Conservation (phyloP, 1,140 invertebrate genomes). For the Hypsibius dujardini region DNA sequence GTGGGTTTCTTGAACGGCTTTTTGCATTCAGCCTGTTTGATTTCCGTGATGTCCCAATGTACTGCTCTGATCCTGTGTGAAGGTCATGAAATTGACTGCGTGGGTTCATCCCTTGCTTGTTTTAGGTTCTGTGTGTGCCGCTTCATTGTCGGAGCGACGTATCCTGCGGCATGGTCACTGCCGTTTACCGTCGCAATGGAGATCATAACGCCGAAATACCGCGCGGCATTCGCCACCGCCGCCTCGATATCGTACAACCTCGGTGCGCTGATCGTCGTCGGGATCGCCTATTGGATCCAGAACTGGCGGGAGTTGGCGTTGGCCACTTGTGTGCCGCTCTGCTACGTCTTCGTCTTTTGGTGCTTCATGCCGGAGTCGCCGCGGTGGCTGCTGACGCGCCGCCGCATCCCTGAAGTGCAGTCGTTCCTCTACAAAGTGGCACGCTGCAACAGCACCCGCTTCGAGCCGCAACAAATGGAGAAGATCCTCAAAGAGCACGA, state of each 20-base stretch:
- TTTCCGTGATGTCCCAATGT: too few species aligned
- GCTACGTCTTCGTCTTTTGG: constrained; percentile 64
- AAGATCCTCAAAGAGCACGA: constrained; percentile 38
- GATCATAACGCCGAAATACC: not conserved
- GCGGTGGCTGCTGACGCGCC: constrained; percentile 60
- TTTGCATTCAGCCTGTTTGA: too few species aligned
- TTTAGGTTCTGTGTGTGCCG: constrained; percentile 52
- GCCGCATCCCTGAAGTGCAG: constrained; percentile 54
- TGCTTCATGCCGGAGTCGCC: constrained; percentile 33
- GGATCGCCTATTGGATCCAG: constrained; percentile 53
- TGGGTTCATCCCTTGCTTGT: too few species aligned
- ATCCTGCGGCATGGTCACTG: not conserved
- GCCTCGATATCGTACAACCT: constrained; percentile 56
- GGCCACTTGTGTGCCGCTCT: constrained; percentile 61
- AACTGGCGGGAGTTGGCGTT: constrained; percentile 60
- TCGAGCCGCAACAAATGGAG: not conserved
- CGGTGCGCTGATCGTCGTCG: constrained; percentile 49
- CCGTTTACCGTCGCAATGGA: not conserved
- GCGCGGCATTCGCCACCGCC: not conserved
- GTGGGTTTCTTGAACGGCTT: too few species aligned
- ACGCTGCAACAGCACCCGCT: constrained; percentile 43
- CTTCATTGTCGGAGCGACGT: constrained; percentile 53
- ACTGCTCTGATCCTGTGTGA: too few species aligned
- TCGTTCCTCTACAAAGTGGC: constrained; percentile 58
- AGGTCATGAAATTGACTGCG: too few species aligned